Evolutionary conservation across 1,140 invertebrate genomes (phyloP).

Genomic region (Oryctes rhinoceros): DNA sequence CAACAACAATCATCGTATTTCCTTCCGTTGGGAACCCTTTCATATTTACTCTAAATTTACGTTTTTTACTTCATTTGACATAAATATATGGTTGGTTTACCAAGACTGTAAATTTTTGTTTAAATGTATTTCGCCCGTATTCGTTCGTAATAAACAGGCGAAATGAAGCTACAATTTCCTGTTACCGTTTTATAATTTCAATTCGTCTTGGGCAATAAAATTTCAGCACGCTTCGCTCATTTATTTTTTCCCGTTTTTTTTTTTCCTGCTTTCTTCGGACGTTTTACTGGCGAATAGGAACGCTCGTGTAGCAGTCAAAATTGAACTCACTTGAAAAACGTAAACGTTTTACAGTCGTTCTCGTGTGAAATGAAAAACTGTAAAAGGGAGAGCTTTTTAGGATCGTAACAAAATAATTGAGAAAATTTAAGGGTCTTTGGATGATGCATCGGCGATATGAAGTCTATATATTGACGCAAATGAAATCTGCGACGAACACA

Average conservation of each 20-base stretch:
- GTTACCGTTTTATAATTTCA: constrained; percentile 1
- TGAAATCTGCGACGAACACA: too few species aligned
- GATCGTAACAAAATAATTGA: background rate
- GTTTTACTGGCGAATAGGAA: too few species aligned
- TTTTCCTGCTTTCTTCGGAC: background rate
- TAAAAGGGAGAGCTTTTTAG: constrained; percentile 1
- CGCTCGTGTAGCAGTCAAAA: too few species aligned
- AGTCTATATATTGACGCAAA: background rate
- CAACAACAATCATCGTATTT: too few species aligned
- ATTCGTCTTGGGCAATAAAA: constrained; percentile 4
- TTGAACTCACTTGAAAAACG: background rate
- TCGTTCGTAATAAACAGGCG: background rate
- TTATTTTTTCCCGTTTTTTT: background rate
- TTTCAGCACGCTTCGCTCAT: background rate
- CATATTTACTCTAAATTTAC: too few species aligned
- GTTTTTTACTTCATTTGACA: too few species aligned
- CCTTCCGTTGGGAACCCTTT: too few species aligned
- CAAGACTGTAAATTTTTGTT: too few species aligned
- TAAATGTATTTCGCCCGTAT: background rate
- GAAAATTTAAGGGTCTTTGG: background rate
- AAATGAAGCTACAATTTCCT: constrained; percentile 2
- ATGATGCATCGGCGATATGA: background rate
- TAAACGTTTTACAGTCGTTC: background rate
- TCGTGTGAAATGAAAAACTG: background rate
- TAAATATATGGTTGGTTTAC: too few species aligned